These are phyloP conservation scores for Chascanopsetta lugubris DNA, from an alignment of 2,113 vertebrate species.

Conservation along the genomic window DNA sequence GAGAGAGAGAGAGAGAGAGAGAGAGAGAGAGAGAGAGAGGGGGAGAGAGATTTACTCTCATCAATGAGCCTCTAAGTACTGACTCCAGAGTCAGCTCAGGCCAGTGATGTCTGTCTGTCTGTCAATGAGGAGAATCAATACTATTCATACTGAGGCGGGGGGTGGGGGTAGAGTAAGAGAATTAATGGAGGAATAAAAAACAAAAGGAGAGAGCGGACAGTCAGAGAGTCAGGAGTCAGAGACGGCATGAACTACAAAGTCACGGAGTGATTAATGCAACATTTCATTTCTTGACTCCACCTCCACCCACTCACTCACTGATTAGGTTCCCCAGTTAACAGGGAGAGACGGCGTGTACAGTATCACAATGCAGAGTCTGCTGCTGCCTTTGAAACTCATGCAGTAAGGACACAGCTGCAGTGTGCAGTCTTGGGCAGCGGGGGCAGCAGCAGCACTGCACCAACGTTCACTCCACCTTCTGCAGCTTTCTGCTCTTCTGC, in stretches of 20 bases:
- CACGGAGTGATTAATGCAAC: slow-evolving; percentile 35
- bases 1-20: not conserved
- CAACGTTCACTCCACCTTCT: slow-evolving; percentile 21
- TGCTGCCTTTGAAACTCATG: slow-evolving; percentile 19
- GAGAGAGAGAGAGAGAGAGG: not conserved
- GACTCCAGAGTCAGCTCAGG: slow-evolving; percentile 41
- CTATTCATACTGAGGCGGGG: slow-evolving; percentile 1
- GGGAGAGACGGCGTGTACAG: slow-evolving; percentile 26
- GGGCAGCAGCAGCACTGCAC: slow-evolving; percentile 51
- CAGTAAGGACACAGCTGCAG: slow-evolving; percentile 12
- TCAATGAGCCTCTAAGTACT: slow-evolving; percentile 35
- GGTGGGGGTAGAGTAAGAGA: slow-evolving; percentile 3
- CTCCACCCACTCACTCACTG: slow-evolving; percentile 33
- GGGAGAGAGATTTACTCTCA: slow-evolving; percentile 19
- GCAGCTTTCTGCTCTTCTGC: slow-evolving; percentile 36
- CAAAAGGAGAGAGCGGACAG: slow-evolving; percentile 22
- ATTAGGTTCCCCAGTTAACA: slow-evolving; percentile 28
- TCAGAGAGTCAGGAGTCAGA: no score
- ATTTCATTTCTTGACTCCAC: slow-evolving; percentile 37
- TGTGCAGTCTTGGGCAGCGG: slow-evolving; percentile 20
- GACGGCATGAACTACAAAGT: slow-evolving; percentile 31
- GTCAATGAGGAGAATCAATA: slow-evolving; percentile 42
- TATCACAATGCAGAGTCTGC: slow-evolving; percentile 39
- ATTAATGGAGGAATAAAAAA: slow-evolving; percentile 7
- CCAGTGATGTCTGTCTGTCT: slow-evolving; percentile 10